These are phyloP conservation scores for Heloderma charlesbogerti DNA, from an alignment of 2,113 vertebrate species.

Conservation along the genomic window DNA sequence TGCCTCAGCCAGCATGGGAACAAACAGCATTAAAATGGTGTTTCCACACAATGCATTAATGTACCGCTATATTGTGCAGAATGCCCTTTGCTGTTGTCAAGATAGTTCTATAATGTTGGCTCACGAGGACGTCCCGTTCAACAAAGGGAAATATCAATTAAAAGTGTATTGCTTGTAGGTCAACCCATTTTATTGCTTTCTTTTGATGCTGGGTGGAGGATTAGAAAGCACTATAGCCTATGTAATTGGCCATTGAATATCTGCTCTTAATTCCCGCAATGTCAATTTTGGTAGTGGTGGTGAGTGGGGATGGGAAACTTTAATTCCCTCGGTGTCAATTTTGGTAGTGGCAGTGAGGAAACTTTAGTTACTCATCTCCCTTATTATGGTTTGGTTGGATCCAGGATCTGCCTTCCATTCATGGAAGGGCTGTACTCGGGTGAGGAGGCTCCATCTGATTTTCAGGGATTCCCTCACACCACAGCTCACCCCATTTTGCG, in stretches of 20 bases:
- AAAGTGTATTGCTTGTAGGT: background rate
- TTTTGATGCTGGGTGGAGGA: background rate
- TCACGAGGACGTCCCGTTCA: background rate
- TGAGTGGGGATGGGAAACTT: too few species aligned
- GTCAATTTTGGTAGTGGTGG: too few species aligned
- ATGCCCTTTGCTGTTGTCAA: background rate
- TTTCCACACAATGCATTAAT: background rate
- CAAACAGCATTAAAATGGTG: background rate
- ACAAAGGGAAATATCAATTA: background rate
- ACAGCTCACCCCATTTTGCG: too few species aligned
- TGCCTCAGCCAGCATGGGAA: background rate
- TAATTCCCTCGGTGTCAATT: too few species aligned
- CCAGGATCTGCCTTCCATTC: too few species aligned
- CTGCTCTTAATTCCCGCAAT: background rate
- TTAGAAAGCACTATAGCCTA: background rate
- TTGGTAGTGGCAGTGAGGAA: too few species aligned
- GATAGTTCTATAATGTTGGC: background rate
- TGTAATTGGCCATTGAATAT: background rate
- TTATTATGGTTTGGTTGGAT: too few species aligned
- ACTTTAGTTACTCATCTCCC: too few species aligned
- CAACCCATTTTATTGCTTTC: background rate
- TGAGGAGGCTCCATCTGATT: too few species aligned
- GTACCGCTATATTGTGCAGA: background rate
- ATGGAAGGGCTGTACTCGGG: too few species aligned
- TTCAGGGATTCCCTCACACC: too few species aligned